Evolutionary conservation across 2,797 vertebrate genomes (phyloP).

Genomic region (Acanthopagrus latus): DNA sequence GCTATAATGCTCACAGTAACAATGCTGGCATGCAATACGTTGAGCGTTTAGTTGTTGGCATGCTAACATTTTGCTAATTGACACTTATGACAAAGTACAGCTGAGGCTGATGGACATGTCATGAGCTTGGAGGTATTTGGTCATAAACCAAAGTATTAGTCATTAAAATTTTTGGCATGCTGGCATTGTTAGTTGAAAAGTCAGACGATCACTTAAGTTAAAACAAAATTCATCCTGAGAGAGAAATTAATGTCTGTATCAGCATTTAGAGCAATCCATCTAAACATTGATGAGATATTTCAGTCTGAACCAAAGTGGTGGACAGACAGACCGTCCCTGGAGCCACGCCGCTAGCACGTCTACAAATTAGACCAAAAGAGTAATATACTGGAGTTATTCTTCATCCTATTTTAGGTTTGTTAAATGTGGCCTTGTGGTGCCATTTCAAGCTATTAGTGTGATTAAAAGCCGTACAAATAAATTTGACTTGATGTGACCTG

Average conservation of each 20-base stretch:
- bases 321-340: neutral
- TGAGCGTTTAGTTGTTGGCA: neutral
- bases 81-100: neutral
- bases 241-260: neutral
- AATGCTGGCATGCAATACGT: neutral
- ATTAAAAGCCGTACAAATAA: slow-evolving; percentile 32
- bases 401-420: neutral
- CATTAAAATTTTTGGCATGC: neutral
- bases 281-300: neutral
- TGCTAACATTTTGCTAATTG: neutral
- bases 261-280: neutral
- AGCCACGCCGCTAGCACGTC: neutral
- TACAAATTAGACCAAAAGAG: neutral
- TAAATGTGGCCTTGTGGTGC: neutral
- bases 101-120: neutral
- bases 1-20: neutral
- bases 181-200: neutral
- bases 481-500: slow-evolving; percentile 41
- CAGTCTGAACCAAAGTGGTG: neutral
- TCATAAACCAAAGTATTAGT: neutral
- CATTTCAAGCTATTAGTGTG: slow-evolving; percentile 11
- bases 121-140: neutral
- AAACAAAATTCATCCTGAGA: neutral
- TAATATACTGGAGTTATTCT: neutral
- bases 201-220: neutral